Evolutionary conservation across 2,113 vertebrate species (phyloP).

Genomic region (Pygoscelis antarcticus): DNA sequence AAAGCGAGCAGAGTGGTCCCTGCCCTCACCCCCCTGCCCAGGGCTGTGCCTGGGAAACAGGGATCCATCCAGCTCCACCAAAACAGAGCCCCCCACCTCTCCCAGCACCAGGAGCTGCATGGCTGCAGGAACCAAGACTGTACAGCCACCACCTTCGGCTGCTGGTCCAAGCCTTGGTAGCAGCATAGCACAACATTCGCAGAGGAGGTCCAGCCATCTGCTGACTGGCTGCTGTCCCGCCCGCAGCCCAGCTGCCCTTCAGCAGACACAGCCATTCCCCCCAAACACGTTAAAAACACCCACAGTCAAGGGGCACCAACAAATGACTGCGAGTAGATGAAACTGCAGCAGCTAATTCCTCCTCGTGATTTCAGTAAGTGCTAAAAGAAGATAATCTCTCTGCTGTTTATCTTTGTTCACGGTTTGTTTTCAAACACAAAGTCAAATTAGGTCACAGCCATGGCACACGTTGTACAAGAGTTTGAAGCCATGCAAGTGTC

Average conservation of each 20-base stretch:
- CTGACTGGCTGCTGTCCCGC: accelerated
- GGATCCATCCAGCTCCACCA: background rate
- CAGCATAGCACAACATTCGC: accelerated
- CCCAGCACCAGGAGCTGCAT: background rate
- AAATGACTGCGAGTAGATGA: background rate
- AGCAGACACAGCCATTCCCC: background rate
- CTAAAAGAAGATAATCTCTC: background rate
- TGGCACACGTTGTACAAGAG: accelerated
- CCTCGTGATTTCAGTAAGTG: background rate
- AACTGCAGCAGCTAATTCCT: background rate
- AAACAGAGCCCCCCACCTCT: background rate
- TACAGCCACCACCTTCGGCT: accelerated
- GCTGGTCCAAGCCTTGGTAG: background rate
- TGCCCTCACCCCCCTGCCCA: background rate
- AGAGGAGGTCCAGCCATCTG: background rate
- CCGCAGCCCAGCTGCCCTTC: background rate
- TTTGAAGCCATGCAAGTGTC: background rate
- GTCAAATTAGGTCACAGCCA: background rate
- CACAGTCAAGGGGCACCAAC: accelerated
- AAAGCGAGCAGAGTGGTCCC: accelerated
- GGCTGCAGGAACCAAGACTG: background rate
- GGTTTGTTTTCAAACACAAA: background rate
- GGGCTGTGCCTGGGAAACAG: background rate
- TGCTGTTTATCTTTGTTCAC: background rate
- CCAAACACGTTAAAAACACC: accelerated